Evolutionary conservation across 23 tunicate genomes (phyloP).

Genomic region (Styela plicata): DNA sequence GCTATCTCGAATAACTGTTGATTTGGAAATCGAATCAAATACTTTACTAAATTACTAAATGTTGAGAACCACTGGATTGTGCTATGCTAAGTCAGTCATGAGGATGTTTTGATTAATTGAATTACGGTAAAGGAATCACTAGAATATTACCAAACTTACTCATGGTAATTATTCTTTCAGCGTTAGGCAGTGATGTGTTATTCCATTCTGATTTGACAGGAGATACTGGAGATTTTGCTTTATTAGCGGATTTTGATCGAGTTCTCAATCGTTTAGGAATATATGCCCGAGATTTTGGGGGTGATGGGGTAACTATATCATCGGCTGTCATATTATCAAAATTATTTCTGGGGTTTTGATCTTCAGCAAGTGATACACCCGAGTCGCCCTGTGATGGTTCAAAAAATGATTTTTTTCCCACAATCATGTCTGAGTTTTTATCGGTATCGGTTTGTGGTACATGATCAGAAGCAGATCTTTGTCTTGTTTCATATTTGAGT

Average conservation of each 20-base stretch:
- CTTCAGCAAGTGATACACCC: not conserved
- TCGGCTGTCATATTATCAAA: constrained; percentile 77
- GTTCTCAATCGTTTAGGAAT: not conserved
- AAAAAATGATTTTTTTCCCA: constrained; percentile 47
- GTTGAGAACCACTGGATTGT: too few species aligned
- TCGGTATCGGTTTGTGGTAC: not conserved
- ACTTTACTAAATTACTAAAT: too few species aligned
- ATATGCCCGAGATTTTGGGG: constrained; percentile 22
- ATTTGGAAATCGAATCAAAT: too few species aligned
- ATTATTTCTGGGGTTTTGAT: constrained; percentile 24
- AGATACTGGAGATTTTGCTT: not conserved
- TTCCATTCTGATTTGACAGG: not conserved
- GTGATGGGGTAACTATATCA: constrained; percentile 20
- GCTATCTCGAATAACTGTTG: too few species aligned
- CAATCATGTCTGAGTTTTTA: constrained; percentile 34
- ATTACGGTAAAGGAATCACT: too few species aligned
- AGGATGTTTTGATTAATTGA: too few species aligned
- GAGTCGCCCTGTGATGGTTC: constrained; percentile 15
- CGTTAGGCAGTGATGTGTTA: too few species aligned
- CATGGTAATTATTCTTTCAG: too few species aligned
- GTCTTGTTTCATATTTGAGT: not conserved
- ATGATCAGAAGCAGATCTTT: not conserved
- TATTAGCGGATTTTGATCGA: not conserved
- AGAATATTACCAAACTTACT: too few species aligned
- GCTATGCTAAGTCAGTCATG: too few species aligned